Evolutionary conservation across 2,888 invertebrate species (phyloP).

Genomic region (Cerceris ruficornis): DNA sequence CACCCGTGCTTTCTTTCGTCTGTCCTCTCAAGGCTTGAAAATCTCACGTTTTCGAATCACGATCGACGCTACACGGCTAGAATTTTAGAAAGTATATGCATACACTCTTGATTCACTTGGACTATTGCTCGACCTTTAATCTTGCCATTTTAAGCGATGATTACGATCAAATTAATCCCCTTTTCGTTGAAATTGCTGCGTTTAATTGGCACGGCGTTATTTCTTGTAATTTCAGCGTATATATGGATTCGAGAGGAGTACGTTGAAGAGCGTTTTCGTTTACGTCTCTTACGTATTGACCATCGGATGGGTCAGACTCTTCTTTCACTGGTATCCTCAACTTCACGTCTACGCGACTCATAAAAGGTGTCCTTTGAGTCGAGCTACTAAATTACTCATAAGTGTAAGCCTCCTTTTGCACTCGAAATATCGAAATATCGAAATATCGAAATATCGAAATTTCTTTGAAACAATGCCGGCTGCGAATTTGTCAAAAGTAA

Average conservation of each 20-base stretch:
- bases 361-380: slow-evolving; percentile 80
- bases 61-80: too few relatives aligned
- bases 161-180: too few relatives aligned
- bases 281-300: slow-evolving; percentile 83
- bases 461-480: neutral
- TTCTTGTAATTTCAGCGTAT: slow-evolving; percentile 81
- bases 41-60: too few relatives aligned
- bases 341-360: slow-evolving; percentile 83
- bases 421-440: neutral
- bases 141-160: too few relatives aligned
- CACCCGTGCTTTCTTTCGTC: too few relatives aligned
- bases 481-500: neutral
- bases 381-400: slow-evolving; percentile 83
- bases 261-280: slow-evolving; percentile 74
- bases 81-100: too few relatives aligned
- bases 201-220: too few relatives aligned
- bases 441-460: neutral
- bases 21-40: too few relatives aligned
- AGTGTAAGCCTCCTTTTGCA: slow-evolving; percentile 81
- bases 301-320: slow-evolving; percentile 83
- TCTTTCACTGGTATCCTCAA: slow-evolving; percentile 86
- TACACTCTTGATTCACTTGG: too few relatives aligned
- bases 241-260: slow-evolving; percentile 82
- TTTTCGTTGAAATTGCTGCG: too few relatives aligned
- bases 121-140: too few relatives aligned